phyloP scores from a whole-genome alignment of 2,888 invertebrate genomes.

The Drosophila lutescens region DNA sequence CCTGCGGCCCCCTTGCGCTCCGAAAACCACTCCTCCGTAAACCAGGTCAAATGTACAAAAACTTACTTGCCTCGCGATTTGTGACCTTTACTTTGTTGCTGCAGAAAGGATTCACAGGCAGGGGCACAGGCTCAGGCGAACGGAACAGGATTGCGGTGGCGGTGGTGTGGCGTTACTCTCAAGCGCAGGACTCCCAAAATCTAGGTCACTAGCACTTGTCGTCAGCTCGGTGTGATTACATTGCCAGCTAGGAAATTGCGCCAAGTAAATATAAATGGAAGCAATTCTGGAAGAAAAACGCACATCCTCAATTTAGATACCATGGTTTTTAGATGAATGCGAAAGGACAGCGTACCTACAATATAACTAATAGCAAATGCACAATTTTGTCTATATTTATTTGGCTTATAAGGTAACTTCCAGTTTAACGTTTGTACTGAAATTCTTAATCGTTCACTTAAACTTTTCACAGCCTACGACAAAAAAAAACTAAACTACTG shows the following conservation, averaged over 20 bases:
- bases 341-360: conserved; percentile 26
- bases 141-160: conserved; percentile 19
- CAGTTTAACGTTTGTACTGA: conserved; percentile 21
- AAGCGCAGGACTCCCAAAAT: conserved; percentile 34
- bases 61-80: conserved; percentile 40
- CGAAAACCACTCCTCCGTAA: conserved; percentile 21
- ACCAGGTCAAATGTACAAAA: conserved; percentile 44
- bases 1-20: not conserved
- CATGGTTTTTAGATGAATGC: not conserved
- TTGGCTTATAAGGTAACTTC: conserved; percentile 18
- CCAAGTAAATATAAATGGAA: conserved; percentile 38
- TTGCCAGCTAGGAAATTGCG: conserved; percentile 41
- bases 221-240: conserved; percentile 46
- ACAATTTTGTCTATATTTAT: conserved; percentile 23
- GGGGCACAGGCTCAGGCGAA: conserved; percentile 1
- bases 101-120: conserved; percentile 20
- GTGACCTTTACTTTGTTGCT: conserved; percentile 50
- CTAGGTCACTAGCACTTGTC: conserved; percentile 69
- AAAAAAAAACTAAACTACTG: conserved; percentile 26
- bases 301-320: conserved; percentile 9
- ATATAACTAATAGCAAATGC: conserved; percentile 29
- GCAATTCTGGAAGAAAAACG: conserved; percentile 18
- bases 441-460: conserved; percentile 34
- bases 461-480: conserved; percentile 45
- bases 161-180: conserved; percentile 33